Evolutionary conservation across 2,797 vertebrate species (phyloP), one percentile per base, ranked within the genome.

Genomic region (Pygocentrus nattereri): DNA sequence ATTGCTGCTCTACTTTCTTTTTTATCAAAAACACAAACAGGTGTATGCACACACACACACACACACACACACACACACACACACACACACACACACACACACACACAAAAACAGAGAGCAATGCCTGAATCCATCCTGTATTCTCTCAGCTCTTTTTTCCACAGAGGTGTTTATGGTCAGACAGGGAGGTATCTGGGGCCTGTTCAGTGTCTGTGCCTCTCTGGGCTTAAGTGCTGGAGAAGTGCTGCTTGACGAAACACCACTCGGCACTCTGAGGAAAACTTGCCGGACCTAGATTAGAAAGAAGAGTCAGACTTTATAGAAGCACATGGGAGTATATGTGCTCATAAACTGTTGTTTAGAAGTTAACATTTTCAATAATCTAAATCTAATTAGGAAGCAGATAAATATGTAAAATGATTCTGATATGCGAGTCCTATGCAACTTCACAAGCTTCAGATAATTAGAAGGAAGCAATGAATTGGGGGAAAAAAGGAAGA

Each of bases 81-180:
- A n/a, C 19, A 56, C 1, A 56, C 56, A 59, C 8, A 25, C 56
- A 59, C 58, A 59, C 58, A 59, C 23, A 62, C 5, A 62, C 30
- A 62, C 61, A 62, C 25, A 62, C 59, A 62, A 25, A 25, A n/a
- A 61, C 23, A n/a, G 31, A 69, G 44, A 5, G 38, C 19, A 38
- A 12, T 74, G 41, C 23, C 69, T 44, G 25, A 76, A 52, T n/a
- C 65, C 12, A 67, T 73, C 13, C 1, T 5, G 50, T 84, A 58
- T 74, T 30, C 74, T 67, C 65, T 41, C 41, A 15, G 38, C n/a
- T 80, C 68, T 49, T 76, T 80, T 83, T 80, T 80, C 78, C 67
- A 76, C 30, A 76, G 59, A 84, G 78, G 50, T 84, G 82, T 80
- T 80, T 84, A 80, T 84, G 59, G 74, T 58, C 44, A 59, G 59